Percentiles rank a stretch among this genome's conserved stretches.
These are phyloP conservation scores for Sapajus apella DNA, from an alignment of 2,113 vertebrate genomes.

Conservation along the genomic window DNA sequence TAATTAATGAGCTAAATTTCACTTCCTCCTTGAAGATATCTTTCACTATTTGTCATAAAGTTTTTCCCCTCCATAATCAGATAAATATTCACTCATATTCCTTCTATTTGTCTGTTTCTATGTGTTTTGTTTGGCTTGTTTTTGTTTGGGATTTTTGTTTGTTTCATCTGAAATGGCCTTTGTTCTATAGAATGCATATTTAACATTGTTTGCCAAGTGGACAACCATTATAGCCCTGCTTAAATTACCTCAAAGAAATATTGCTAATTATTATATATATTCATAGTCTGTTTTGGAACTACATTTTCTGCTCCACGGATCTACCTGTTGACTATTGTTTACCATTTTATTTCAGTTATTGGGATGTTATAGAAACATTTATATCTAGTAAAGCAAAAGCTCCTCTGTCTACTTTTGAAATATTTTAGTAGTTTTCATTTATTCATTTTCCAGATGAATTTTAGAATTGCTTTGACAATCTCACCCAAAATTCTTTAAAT, in stretches of 20 bases:
- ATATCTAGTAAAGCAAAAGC: not conserved
- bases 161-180: not conserved
- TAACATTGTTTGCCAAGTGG: not conserved
- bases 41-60: not conserved
- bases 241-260: not conserved
- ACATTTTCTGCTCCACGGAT: not conserved
- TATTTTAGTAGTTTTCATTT: not conserved
- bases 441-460: not conserved
- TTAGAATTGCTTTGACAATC: not conserved
- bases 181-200: not conserved
- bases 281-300: not conserved
- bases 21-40: not conserved
- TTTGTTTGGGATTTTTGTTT: not conserved
- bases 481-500: not conserved
- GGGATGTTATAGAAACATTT: not conserved
- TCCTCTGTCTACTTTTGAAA: not conserved
- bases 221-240: not conserved
- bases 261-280: not conserved
- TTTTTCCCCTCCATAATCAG: not conserved
- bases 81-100: not conserved
- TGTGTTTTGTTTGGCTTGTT: not conserved
- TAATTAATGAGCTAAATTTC: not conserved
- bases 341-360: not conserved
- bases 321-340: not conserved
- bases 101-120: not conserved